Evolutionary conservation across 2,888 invertebrate genomes (phyloP).

Genomic region (Busseola fusca): DNA sequence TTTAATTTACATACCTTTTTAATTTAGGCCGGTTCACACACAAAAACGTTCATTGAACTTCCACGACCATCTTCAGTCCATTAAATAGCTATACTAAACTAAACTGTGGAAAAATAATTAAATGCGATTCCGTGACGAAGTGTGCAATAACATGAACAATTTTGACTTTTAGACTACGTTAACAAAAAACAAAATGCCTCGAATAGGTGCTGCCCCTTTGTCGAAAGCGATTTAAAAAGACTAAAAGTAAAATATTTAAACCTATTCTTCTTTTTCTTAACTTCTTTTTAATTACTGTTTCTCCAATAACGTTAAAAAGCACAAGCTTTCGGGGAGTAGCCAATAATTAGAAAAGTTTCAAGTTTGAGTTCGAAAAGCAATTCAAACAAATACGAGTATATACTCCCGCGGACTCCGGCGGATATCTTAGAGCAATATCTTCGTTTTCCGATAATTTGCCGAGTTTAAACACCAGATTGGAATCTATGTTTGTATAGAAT

Average conservation of each 20-base stretch:
- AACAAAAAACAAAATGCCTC: background rate
- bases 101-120: background rate
- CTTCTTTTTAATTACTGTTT: background rate
- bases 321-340: constrained; percentile 8
- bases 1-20: too few species aligned
- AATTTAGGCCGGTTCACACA: background rate
- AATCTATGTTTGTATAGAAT: constrained; percentile 19
- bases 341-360: constrained; percentile 30
- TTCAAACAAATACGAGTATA: constrained; percentile 16
- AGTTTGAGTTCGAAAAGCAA: constrained; percentile 30
- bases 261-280: background rate
- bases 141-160: background rate
- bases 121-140: background rate
- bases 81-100: constrained; percentile 2
- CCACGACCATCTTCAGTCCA: background rate
- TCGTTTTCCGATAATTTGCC: constrained; percentile 16
- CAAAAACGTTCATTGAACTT: constrained; percentile 4
- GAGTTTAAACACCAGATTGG: constrained; percentile 30
- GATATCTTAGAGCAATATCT: constrained; percentile 24
- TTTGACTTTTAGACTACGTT: too few species aligned
- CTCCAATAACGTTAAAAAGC: constrained; percentile 6
- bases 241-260: background rate
- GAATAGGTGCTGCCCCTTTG: too few species aligned
- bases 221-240: background rate
- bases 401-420: too few species aligned